Percentiles rank a stretch among this genome's conserved stretches.
These are phyloP conservation scores for Torymus aiolomorphi DNA, from an alignment of 2,888 invertebrate genomes.

Conservation along the genomic window DNA sequence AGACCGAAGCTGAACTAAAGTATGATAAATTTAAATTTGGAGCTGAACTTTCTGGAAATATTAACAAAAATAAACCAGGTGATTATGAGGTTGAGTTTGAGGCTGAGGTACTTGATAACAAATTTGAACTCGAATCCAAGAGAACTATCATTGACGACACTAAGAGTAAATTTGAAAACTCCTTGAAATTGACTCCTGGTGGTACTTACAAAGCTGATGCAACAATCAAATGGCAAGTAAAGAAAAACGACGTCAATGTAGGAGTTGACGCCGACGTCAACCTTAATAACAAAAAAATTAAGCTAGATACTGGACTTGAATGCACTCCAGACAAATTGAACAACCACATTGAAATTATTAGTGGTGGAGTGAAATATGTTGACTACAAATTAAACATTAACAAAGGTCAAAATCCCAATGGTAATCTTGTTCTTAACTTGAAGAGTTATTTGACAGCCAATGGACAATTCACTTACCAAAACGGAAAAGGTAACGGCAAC, in stretches of 20 bases:
- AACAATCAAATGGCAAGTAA: constrained; percentile 78
- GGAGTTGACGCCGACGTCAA: constrained; percentile 77
- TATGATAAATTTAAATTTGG: constrained; percentile 80
- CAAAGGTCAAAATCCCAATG: constrained; percentile 75
- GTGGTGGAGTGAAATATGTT: constrained; percentile 77
- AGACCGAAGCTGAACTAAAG: constrained; percentile 78
- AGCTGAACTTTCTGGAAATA: constrained; percentile 76
- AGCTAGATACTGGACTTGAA: constrained; percentile 76
- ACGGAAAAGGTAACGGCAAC: constrained; percentile 81
- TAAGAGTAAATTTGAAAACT: constrained; percentile 81
- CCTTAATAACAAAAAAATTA: constrained; percentile 79
- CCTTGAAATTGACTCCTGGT: constrained; percentile 79
- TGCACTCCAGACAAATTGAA: constrained; percentile 76
- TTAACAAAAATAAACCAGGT: constrained; percentile 74
- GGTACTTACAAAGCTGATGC: constrained; percentile 82
- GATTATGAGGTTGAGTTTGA: constrained; percentile 80
- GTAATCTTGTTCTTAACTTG: constrained; percentile 79
- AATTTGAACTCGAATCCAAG: constrained; percentile 78
- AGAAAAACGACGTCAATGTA: constrained; percentile 78
- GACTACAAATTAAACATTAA: constrained; percentile 78
- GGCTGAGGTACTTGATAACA: constrained; percentile 76
- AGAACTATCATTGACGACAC: constrained; percentile 78
- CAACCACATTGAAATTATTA: constrained; percentile 77
- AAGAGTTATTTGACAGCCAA: constrained; percentile 80
- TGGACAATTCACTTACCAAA: constrained; percentile 81